Evolutionary conservation across 2,113 vertebrate genomes (phyloP).

Genomic region (Planiliza haematocheilus): DNA sequence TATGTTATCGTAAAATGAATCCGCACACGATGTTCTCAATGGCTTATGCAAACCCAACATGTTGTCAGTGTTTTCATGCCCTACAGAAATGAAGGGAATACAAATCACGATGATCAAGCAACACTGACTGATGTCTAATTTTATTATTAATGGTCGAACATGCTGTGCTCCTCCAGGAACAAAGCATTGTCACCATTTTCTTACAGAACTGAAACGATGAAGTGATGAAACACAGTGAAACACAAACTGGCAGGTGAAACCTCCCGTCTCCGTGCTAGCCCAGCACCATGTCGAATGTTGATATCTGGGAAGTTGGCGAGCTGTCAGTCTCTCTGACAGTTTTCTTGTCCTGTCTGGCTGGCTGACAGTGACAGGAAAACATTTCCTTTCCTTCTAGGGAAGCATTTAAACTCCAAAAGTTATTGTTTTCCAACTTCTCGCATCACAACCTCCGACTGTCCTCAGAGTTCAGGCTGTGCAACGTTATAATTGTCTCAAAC

Average conservation of each 20-base stretch:
- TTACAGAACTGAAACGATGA: slow-evolving; percentile 1
- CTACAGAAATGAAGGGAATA: too few relatives aligned
- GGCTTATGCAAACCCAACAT: not conserved
- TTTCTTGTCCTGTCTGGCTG: slow-evolving; percentile 29
- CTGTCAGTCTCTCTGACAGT: slow-evolving; percentile 45
- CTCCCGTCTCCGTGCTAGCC: slow-evolving; percentile 7
- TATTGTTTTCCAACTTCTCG: slow-evolving; percentile 26
- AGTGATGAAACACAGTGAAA: slow-evolving; percentile 43
- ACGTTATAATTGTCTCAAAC: slow-evolving; percentile 45
- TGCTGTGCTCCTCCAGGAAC: not conserved
- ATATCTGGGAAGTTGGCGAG: slow-evolving; percentile 36
- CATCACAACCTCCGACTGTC: slow-evolving; percentile 33
- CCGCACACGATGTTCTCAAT: not conserved
- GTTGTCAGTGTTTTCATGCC: not conserved
- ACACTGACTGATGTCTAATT: slow-evolving; percentile 4
- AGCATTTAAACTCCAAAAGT: slow-evolving; percentile 43
- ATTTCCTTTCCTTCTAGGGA: not conserved
- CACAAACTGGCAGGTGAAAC: slow-evolving; percentile 42
- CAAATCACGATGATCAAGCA: too few relatives aligned
- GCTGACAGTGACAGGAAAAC: slow-evolving; percentile 37
- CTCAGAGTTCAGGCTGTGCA: slow-evolving; percentile 34
- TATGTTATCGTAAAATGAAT: not conserved
- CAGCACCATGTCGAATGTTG: slow-evolving; percentile 14
- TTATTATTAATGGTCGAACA: slow-evolving; percentile 10
- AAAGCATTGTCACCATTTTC: slow-evolving; percentile 5